Percentiles rank a stretch among this genome's conserved stretches.
phyloP scores from a whole-genome alignment of 2,113 vertebrate genomes.

The Phalacrocorax aristotelis region DNA sequence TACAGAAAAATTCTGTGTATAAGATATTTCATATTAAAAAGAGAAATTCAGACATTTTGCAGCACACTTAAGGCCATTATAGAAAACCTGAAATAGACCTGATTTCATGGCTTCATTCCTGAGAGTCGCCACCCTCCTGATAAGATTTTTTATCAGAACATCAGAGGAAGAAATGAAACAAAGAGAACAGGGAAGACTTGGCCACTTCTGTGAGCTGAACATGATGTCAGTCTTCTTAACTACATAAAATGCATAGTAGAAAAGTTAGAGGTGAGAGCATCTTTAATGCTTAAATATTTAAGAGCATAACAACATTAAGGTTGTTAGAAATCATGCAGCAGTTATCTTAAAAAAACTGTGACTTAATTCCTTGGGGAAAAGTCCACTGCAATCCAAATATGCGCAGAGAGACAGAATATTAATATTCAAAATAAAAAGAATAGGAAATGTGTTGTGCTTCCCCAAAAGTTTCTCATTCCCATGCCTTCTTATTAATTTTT shows the following conservation, averaged over 20 bases:
- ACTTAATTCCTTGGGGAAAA: not conserved
- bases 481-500: not conserved
- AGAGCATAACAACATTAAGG: not conserved
- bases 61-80: not conserved
- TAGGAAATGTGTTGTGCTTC: not conserved
- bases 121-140: not conserved
- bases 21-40: not conserved
- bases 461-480: not conserved
- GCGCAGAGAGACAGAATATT: not conserved
- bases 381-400: not conserved
- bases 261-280: not conserved
- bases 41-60: not conserved
- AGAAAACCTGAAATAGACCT: not conserved
- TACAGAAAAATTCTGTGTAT: not conserved
- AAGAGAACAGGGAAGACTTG: not conserved
- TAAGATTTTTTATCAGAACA: not conserved
- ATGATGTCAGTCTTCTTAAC: not conserved
- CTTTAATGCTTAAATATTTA: not conserved
- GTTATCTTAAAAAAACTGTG: not conserved
- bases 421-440: not conserved
- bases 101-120: not conserved
- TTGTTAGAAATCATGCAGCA: not conserved
- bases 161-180: not conserved
- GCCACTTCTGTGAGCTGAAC: not conserved
- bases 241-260: not conserved